Percentiles rank a stretch among this genome's conserved stretches.
Conservation (phyloP, 2,888 invertebrate species). For the Acronicta leporina region DNA sequence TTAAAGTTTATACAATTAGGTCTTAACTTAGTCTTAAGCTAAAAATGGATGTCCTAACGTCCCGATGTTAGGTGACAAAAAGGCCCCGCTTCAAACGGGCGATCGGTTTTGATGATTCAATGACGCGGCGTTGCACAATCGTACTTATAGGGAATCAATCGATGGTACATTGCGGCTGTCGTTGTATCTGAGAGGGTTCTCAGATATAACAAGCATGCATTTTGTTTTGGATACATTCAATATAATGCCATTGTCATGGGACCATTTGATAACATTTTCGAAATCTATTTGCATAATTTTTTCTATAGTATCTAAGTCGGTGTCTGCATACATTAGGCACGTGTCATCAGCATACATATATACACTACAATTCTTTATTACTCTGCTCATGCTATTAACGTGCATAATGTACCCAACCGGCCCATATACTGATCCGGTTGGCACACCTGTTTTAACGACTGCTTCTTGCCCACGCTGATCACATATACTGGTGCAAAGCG, state of each 20-base stretch:
- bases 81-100: too few species aligned
- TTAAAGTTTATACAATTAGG: too few species aligned
- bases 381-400: constrained; percentile 1
- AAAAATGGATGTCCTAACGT: too few species aligned
- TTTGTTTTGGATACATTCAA: constrained; percentile 7
- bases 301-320: not conserved
- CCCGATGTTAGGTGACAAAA: too few species aligned
- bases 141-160: too few species aligned
- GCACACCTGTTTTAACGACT: not conserved
- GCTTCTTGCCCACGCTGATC: not conserved
- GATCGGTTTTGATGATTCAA: too few species aligned
- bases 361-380: not conserved
- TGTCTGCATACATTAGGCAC: not conserved
- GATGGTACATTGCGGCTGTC: too few species aligned
- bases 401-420: constrained; percentile 3
- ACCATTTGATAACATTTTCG: constrained; percentile 3
- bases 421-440: not conserved
- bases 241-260: constrained; percentile 9
- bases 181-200: too few species aligned
- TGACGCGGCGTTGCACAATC: too few species aligned
- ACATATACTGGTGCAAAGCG: not conserved
- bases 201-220: not conserved
- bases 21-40: too few species aligned
- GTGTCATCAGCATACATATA: constrained; percentile 3
- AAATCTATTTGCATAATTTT: constrained; percentile 2